Percentiles rank a stretch among this genome's conserved stretches.
phyloP scores from a whole-genome alignment of 2,888 invertebrate genomes.

The Euspilapteryx auroguttella region DNA sequence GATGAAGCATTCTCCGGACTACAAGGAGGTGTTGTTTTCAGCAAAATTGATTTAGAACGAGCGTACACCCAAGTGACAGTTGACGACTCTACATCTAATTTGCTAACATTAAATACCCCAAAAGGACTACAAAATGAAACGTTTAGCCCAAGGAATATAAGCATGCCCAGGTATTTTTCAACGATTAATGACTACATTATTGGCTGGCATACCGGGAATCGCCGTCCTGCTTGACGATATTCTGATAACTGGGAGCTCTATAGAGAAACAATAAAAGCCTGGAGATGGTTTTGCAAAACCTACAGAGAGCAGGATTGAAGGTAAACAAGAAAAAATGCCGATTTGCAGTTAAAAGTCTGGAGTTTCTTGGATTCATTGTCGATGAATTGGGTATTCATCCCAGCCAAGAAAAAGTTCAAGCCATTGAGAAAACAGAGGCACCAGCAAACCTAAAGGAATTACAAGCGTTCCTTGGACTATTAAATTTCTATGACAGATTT shows the following conservation, averaged over 20 bases:
- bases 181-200: conserved; percentile 1
- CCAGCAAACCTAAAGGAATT: conserved; percentile 5
- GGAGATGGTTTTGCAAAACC: conserved; percentile 2
- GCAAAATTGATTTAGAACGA: conserved; percentile 6
- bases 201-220: conserved; percentile 1
- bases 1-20: conserved; percentile 4
- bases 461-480: conserved; percentile 10
- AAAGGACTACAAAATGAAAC: conserved; percentile 4
- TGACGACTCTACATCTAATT: conserved; percentile 2
- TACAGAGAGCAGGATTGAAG: conserved; percentile 2
- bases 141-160: conserved; percentile 1
- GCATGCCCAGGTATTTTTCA: conserved; percentile 3
- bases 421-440: background rate
- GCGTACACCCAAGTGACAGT: conserved; percentile 5
- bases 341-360: conserved; percentile 2
- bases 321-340: conserved; percentile 5
- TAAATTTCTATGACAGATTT: conserved; percentile 15
- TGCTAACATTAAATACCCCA: conserved; percentile 3
- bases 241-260: background rate
- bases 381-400: conserved; percentile 3
- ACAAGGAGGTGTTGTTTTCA: conserved; percentile 2
- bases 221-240: conserved; percentile 3
- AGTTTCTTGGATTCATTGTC: conserved; percentile 5
- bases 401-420: conserved; percentile 1
- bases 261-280: conserved; percentile 2